Conservation (phyloP, 2,888 invertebrate species). For the Spilosoma lubricipeda region DNA sequence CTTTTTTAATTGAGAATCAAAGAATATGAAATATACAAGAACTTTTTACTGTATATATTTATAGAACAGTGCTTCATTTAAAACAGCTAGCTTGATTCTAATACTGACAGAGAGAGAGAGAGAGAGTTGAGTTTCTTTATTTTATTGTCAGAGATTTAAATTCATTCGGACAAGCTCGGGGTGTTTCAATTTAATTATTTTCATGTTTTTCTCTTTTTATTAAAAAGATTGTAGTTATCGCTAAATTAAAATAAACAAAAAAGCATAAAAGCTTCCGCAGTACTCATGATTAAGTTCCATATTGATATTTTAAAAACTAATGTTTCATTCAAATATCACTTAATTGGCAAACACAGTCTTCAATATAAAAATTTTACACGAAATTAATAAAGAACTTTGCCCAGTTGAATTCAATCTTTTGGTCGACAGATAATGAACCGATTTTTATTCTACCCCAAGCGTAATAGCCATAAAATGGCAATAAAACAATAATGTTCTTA, state of each 20-base stretch:
- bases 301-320: conserved; percentile 15
- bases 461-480: conserved; percentile 39
- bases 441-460: conserved; percentile 16
- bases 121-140: not conserved
- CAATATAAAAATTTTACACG: conserved; percentile 15
- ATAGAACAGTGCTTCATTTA: not conserved
- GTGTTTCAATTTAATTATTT: not conserved
- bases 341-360: conserved; percentile 15
- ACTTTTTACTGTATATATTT: not conserved
- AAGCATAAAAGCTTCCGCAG: not conserved
- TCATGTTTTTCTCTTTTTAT: not conserved
- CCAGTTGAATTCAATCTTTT: not conserved
- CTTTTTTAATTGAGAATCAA: not conserved
- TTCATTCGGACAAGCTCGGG: not conserved
- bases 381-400: conserved; percentile 15
- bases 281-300: conserved; percentile 13
- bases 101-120: not conserved
- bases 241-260: not conserved
- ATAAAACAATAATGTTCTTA: conserved; percentile 49
- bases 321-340: conserved; percentile 16
- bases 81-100: too few species aligned
- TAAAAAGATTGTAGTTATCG: not conserved
- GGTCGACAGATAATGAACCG: conserved; percentile 9
- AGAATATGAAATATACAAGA: not conserved
- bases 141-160: not conserved